phyloP scores from a whole-genome alignment of 2,888 invertebrate genomes.

The Nebria salina region DNA sequence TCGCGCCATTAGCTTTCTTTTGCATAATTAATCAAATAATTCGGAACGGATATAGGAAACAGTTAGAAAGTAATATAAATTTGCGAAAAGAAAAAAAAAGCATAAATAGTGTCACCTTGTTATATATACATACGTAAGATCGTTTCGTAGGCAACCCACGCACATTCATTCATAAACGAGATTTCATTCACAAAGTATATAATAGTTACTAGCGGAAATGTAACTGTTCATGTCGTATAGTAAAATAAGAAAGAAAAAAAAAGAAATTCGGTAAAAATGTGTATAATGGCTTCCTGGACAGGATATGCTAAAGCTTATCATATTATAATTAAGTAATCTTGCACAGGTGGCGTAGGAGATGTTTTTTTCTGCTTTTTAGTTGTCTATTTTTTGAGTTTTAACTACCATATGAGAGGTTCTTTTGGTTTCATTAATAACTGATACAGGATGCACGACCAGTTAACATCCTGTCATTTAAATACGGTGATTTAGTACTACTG shows the following conservation, averaged over 20 bases:
- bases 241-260: background rate
- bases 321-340: slow-evolving; percentile 30
- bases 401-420: background rate
- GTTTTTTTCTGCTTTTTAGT: background rate
- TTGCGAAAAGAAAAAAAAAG: background rate
- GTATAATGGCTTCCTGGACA: slow-evolving; percentile 33
- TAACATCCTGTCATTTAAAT: slow-evolving; percentile 7
- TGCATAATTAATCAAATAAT: background rate
- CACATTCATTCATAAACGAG: slow-evolving; percentile 10
- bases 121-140: background rate
- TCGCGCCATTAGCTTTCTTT: background rate
- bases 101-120: background rate
- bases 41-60: background rate
- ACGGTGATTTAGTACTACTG: background rate
- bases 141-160: background rate
- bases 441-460: slow-evolving; percentile 26
- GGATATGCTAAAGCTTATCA: slow-evolving; percentile 10
- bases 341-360: slow-evolving; percentile 28
- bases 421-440: slow-evolving; percentile 6
- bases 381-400: background rate
- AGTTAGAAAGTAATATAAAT: background rate
- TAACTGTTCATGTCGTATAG: slow-evolving; percentile 17
- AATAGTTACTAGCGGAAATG: background rate
- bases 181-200: slow-evolving; percentile 1
- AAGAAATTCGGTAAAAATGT: background rate